These are phyloP conservation scores for Zosterops lateralis DNA, from an alignment of 2,113 vertebrate species.

Conservation along the genomic window DNA sequence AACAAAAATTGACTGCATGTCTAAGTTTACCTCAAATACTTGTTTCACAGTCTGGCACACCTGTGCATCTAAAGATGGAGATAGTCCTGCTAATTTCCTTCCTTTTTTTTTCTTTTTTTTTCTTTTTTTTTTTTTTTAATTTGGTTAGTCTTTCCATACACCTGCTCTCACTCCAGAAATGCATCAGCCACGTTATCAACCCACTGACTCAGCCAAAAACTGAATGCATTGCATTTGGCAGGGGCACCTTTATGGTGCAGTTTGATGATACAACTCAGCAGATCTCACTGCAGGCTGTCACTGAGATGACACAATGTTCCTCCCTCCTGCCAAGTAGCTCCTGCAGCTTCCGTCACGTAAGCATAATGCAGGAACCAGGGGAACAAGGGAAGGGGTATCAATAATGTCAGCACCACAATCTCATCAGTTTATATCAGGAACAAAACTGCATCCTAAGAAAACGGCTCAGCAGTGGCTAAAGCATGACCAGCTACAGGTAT, in stretches of 20 bases:
- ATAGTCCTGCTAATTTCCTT: background rate
- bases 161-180: background rate
- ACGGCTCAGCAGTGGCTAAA: background rate
- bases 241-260: background rate
- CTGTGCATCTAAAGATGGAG: background rate
- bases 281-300: background rate
- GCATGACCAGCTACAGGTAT: background rate
- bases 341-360: background rate
- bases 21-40: background rate
- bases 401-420: background rate
- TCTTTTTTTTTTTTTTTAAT: background rate
- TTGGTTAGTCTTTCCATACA: background rate
- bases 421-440: background rate
- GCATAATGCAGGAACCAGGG: background rate
- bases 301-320: background rate
- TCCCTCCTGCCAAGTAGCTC: constrained; percentile 5
- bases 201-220: constrained; percentile 1
- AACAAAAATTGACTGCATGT: background rate
- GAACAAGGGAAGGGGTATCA: background rate
- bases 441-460: background rate
- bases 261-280: background rate
- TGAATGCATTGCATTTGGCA: background rate
- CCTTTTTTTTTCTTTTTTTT: background rate
- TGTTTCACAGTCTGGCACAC: background rate
- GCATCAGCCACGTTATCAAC: background rate